Evolutionary conservation across 2,888 invertebrate genomes (phyloP).

Genomic region (Parnassius mnemosyne): DNA sequence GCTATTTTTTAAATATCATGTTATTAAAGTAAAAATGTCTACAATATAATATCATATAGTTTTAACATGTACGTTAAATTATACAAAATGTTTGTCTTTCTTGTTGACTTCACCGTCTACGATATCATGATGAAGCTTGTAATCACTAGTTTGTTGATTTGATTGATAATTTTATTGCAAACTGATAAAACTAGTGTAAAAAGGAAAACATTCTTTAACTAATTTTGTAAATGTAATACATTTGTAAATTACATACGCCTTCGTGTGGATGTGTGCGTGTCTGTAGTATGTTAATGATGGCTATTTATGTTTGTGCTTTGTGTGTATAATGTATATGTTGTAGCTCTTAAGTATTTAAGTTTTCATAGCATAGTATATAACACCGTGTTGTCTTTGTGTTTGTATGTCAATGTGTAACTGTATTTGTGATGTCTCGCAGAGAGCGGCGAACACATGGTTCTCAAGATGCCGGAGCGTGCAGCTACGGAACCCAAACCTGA

Average conservation of each 20-base stretch:
- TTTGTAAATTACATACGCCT: no score
- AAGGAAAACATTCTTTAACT: no score
- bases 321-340: not conserved
- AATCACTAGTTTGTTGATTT: conserved; percentile 3
- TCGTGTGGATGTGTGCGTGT: no score
- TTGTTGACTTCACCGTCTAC: conserved; percentile 17
- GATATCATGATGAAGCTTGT: conserved; percentile 7
- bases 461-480: conserved; percentile 63
- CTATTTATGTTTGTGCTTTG: not conserved
- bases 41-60: not conserved
- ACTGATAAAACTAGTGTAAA: no score
- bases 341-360: not conserved
- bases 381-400: conserved; percentile 34
- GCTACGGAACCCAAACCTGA: conserved; percentile 45
- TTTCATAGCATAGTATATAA: no score
- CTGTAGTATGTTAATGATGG: no score
- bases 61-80: not conserved
- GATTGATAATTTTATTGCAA: not conserved
- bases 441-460: conserved; percentile 62
- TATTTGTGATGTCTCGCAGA: conserved; percentile 72
- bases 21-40: no score
- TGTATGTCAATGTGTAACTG: conserved; percentile 42
- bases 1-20: no score
- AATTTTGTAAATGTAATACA: no score
- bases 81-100: conserved; percentile 20